Base-by-base conservation (phyloP, 2,797 vertebrate species). In the Rhinella marina region DNA sequence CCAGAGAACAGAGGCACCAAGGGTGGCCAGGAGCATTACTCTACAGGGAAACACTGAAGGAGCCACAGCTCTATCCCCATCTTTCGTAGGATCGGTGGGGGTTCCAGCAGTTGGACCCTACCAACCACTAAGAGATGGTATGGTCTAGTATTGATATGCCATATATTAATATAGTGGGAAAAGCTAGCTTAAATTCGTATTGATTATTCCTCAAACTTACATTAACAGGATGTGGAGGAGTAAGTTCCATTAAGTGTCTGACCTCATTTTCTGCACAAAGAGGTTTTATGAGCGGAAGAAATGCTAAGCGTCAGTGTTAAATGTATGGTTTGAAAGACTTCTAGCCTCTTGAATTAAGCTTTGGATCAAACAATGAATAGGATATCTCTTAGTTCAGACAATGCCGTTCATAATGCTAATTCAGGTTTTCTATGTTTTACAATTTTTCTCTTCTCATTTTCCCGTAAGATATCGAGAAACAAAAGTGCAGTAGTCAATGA, bases 181-280 rank as follows among this genome's bases (percentile, higher is more conserved):
- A 72, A 72, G 2, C 6, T 10, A 16, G 7, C 17, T 72, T 73
- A 23, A 32, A 41, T 32, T 72, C 7, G 7, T 9, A 7, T 19
- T 41, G 23, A 12, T 72, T 48, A 23, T 48, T 23, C 72, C 48
- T 48, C 72, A 73, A 48, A 48, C 41, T 9, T 21, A 48, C 41
- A 48, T 73, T 73, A 11, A 73, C 32, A 73, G 19, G 41, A 73
- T 73, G 41, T 23, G 41, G 19, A 21, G 72, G n/a, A 48, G 72
- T 76, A 52, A 76, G 73, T 77, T 77, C 73, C 50, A 77, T 52
- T 77, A 77, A 77, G 73, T 25, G 48, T 54, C 16, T 77, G 73
- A 77, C 73, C 73, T 77, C 23, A 50, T 77, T 77, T 77, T 25
- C 41, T 25, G 73, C 50, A 77, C 12, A 73, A 21, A 52, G 48